These are phyloP conservation scores for Cyrtonyx montezumae DNA, from an alignment of 2,113 vertebrate genomes.

Conservation along the genomic window DNA sequence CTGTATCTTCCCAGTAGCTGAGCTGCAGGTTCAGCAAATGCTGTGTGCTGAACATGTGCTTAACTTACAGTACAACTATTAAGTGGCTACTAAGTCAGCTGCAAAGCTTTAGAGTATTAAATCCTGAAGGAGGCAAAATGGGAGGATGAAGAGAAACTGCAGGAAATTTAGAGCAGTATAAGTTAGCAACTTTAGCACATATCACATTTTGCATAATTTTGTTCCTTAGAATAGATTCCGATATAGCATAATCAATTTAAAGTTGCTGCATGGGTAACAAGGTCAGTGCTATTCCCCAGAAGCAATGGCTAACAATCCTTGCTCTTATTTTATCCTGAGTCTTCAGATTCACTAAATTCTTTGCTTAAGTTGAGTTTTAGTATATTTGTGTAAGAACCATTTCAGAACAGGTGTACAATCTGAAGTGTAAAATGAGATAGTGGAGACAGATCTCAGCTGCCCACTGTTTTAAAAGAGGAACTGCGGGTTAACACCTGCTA, in stretches of 20 bases:
- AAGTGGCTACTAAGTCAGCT: not conserved
- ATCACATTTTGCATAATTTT: not conserved
- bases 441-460: not conserved
- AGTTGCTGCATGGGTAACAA: not conserved
- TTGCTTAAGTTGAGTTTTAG: not conserved
- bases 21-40: not conserved
- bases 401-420: not conserved
- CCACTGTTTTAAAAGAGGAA: not conserved
- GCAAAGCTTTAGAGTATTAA: not conserved
- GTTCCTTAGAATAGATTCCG: not conserved
- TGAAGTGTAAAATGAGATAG: not conserved
- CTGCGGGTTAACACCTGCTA: slow-evolving; percentile 27
- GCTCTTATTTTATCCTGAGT: not conserved
- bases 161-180: not conserved
- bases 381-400: not conserved
- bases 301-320: not conserved
- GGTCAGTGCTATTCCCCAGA: not conserved
- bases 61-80: not conserved
- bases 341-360: not conserved
- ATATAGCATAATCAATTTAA: not conserved
- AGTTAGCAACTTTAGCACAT: fast-evolving
- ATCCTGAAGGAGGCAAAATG: not conserved
- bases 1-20: not conserved
- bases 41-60: fast-evolving
- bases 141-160: not conserved